Conservation (phyloP, 2,888 invertebrate species). For the Microchrysa polita region DNA sequence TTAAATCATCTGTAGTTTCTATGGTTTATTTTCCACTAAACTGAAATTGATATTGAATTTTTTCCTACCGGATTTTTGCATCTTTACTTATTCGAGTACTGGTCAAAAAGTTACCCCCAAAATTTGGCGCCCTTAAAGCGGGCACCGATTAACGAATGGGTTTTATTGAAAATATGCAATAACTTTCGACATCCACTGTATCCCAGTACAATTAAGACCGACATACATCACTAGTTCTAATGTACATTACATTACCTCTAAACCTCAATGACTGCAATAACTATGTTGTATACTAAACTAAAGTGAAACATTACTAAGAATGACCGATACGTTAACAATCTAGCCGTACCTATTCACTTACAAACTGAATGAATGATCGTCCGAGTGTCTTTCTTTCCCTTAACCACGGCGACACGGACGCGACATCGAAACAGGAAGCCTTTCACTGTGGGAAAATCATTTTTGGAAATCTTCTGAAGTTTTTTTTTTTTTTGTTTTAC, state of each 20-base stretch:
- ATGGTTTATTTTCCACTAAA: too few species aligned
- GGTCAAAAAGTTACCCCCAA: too few species aligned
- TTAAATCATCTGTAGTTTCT: too few species aligned
- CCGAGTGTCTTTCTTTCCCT: neutral
- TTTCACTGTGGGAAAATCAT: constrained; percentile 42
- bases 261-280: constrained; percentile 18
- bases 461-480: constrained; percentile 30
- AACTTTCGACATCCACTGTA: neutral
- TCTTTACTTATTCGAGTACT: too few species aligned
- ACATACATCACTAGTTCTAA: constrained; percentile 1
- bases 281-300: constrained; percentile 15
- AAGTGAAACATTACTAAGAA: constrained; percentile 20
- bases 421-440: constrained; percentile 31
- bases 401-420: neutral
- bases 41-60: too few species aligned
- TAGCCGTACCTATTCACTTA: neutral
- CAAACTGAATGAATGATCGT: neutral
- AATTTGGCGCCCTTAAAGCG: neutral
- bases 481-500: too few species aligned
- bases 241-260: too few species aligned
- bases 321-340: constrained; percentile 28
- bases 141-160: neutral
- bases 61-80: too few species aligned
- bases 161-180: neutral
- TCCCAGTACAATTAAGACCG: neutral